phyloP scores from a whole-genome alignment of 23 tunicate species.

The Clavelina lepadiformis region DNA sequence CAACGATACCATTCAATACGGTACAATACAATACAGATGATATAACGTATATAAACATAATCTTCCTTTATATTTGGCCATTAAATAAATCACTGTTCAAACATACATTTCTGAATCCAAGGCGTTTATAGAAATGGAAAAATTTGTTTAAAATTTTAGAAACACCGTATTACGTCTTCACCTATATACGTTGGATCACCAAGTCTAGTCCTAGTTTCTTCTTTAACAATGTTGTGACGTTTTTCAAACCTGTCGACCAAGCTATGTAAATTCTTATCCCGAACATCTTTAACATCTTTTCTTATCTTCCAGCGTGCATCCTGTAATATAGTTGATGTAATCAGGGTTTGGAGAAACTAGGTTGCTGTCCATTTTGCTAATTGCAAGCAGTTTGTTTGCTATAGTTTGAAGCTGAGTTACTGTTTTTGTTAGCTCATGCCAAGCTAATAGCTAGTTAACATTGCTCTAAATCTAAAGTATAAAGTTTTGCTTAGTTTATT shows the following conservation, averaged over 20 bases:
- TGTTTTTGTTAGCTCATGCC: too few species aligned
- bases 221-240: slow-evolving; percentile 53
- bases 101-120: background rate
- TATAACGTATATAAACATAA: background rate
- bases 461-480: too few species aligned
- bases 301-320: slow-evolving; percentile 75
- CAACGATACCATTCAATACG: too few species aligned
- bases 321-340: slow-evolving; percentile 18
- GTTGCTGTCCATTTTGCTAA: too few species aligned
- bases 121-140: background rate
- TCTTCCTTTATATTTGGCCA: background rate
- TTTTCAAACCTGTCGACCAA: slow-evolving; percentile 82
- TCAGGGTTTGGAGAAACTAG: too few species aligned
- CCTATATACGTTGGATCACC: slow-evolving; percentile 73
- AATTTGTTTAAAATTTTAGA: background rate
- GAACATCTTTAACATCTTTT: slow-evolving; percentile 71
- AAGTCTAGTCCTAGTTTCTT: slow-evolving; percentile 53
- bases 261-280: slow-evolving; percentile 63
- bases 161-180: background rate
- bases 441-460: too few species aligned
- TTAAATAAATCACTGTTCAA: background rate
- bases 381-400: too few species aligned
- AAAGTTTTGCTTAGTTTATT: too few species aligned
- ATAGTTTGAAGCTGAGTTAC: too few species aligned
- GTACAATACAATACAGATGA: too few species aligned